Conservation (phyloP, 1,140 invertebrate species). For the Dysdera silvatica region DNA sequence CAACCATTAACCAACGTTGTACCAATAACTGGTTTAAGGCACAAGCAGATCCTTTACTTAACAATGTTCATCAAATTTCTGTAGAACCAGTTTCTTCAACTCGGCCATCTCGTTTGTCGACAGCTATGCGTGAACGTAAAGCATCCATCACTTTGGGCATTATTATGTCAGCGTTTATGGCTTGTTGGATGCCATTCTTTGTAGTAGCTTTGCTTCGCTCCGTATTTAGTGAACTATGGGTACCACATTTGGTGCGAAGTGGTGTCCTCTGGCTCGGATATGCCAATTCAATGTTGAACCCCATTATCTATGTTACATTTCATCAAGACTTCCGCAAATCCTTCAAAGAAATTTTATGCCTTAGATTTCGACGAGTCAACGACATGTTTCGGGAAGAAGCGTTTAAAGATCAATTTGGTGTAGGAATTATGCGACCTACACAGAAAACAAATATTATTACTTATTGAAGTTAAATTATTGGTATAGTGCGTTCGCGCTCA, state of each 20-base stretch:
- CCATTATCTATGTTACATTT: conserved; percentile 83
- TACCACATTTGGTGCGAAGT: conserved; percentile 32
- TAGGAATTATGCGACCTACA: too few relatives aligned
- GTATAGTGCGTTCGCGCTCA: too few relatives aligned
- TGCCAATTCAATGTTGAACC: conserved; percentile 91
- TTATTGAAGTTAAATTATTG: too few relatives aligned
- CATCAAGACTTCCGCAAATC: conserved; percentile 86
- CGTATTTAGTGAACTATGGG: conserved; percentile 74
- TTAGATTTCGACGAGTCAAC: conserved; percentile 76
- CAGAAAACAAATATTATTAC: too few relatives aligned
- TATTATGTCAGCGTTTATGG: conserved; percentile 89
- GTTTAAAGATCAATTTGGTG: conserved; percentile 80
- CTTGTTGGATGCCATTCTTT: conserved; percentile 76
- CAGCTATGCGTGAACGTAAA: conserved; percentile 49
- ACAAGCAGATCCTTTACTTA: too few relatives aligned
- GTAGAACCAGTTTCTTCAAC: too few relatives aligned
- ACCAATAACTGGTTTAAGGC: too few relatives aligned
- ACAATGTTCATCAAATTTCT: too few relatives aligned
- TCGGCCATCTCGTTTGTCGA: too few relatives aligned
- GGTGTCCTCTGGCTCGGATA: conserved; percentile 88
- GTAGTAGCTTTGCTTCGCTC: conserved; percentile 76
- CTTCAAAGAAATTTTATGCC: conserved; percentile 83
- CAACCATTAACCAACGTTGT: too few relatives aligned
- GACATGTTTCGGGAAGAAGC: conserved; percentile 86
- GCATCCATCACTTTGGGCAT: conserved; percentile 85